Percentiles rank a stretch among this genome's conserved stretches.
phyloP scores from a whole-genome alignment of 2,113 vertebrate species.

The Synchiropus splendidus region DNA sequence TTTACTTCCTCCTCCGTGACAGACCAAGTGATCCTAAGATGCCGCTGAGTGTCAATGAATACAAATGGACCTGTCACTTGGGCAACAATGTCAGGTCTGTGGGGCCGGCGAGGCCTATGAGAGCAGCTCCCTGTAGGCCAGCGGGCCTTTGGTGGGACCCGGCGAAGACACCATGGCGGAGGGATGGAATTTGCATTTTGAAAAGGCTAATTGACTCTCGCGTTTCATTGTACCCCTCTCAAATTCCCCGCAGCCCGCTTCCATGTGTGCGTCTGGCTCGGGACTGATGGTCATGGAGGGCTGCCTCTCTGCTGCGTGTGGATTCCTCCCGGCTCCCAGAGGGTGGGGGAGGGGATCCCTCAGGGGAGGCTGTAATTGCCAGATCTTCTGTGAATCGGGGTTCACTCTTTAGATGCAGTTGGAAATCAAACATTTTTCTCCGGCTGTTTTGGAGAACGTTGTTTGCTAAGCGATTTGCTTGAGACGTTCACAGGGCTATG shows the following conservation, averaged over 20 bases:
- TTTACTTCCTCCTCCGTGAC: too few relatives aligned
- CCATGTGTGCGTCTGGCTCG: conserved; percentile 31
- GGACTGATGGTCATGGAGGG: conserved; percentile 55
- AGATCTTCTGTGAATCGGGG: conserved; percentile 64
- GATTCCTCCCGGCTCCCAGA: conserved; percentile 55
- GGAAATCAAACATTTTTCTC: conserved; percentile 34
- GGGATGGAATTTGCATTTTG: conserved; percentile 54
- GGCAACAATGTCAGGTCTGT: conserved; percentile 14
- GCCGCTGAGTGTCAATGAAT: conserved; percentile 20
- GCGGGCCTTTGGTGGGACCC: conserved; percentile 23
- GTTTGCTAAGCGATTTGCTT: too few relatives aligned
- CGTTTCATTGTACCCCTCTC: conserved; percentile 47
- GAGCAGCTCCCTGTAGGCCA: conserved; percentile 27
- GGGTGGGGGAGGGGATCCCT: conserved; percentile 57
- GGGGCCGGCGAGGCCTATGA: conserved; percentile 30
- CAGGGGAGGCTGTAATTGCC: conserved; percentile 62
- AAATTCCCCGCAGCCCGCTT: conserved; percentile 44
- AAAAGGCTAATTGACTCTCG: conserved; percentile 61
- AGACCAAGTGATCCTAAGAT: too few relatives aligned
- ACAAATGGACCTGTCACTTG: conserved; percentile 30
- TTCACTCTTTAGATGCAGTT: conserved; percentile 38
- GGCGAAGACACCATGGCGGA: conserved; percentile 37
- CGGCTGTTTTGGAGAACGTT: too few relatives aligned
- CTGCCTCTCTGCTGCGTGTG: conserved; percentile 52
- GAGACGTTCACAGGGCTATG: too few relatives aligned